These are phyloP conservation scores for Nothobranchius kuhntae DNA, from an alignment of 2,113 vertebrate genomes.

Conservation along the genomic window DNA sequence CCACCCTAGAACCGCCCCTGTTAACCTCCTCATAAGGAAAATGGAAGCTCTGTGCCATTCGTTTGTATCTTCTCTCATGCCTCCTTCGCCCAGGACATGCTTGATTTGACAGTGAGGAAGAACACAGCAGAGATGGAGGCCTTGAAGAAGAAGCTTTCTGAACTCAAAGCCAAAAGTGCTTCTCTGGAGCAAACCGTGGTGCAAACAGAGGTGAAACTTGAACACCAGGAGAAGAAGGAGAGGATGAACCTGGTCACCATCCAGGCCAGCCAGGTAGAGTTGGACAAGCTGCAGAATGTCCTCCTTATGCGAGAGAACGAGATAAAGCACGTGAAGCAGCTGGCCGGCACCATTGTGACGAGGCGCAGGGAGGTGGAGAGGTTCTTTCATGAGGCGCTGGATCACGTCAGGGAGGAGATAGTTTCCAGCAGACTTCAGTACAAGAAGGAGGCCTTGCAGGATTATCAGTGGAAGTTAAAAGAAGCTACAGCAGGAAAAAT, in stretches of 20 bases:
- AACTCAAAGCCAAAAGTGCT: conserved; percentile 74
- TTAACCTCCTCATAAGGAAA: conserved; percentile 9
- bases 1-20: too few relatives aligned
- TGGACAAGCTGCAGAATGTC: conserved; percentile 82
- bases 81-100: conserved; percentile 77
- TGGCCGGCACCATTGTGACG: conserved; percentile 79
- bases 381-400: conserved; percentile 85
- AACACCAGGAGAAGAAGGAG: conserved; percentile 56
- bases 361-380: conserved; percentile 84
- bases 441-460: conserved; percentile 79
- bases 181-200: conserved; percentile 75
- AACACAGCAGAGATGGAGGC: conserved; percentile 74
- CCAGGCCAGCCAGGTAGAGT: conserved; percentile 71
- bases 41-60: not conserved
- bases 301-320: conserved; percentile 83
- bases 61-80: conserved; percentile 9
- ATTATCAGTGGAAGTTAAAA: conserved; percentile 79
- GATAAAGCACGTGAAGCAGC: conserved; percentile 80
- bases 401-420: conserved; percentile 84
- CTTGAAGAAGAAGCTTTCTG: conserved; percentile 74
- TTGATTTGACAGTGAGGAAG: conserved; percentile 76
- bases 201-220: conserved; percentile 63
- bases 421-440: conserved; percentile 74
- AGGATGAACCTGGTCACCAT: conserved; percentile 57
- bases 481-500: conserved; percentile 77